A percentile compares a stretch with the other conserved stretches of the same genome.
Evolutionary conservation across 1,140 invertebrate genomes (phyloP).

Genomic region (Pararge aegeria): DNA sequence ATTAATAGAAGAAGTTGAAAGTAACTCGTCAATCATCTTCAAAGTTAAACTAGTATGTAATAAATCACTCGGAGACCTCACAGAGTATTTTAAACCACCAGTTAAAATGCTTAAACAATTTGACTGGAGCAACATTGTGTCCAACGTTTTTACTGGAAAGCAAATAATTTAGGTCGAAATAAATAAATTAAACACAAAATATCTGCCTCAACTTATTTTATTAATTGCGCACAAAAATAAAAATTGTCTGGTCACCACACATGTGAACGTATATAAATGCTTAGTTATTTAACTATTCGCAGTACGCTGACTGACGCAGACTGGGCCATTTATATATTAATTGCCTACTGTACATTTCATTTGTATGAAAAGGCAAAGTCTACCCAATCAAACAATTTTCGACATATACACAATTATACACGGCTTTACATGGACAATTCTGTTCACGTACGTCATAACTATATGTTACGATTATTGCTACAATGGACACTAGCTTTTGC

Average conservation of each 20-base stretch:
- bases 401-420: constrained; percentile 28
- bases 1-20: constrained; percentile 47
- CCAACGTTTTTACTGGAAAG: constrained; percentile 63
- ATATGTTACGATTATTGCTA: constrained; percentile 12
- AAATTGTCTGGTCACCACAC: constrained; percentile 67
- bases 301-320: no score
- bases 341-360: constrained; percentile 14
- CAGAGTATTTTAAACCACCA: constrained; percentile 50
- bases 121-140: constrained; percentile 56
- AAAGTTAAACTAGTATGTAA: constrained; percentile 48
- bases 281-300: constrained; percentile 50
- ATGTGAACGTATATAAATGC: constrained; percentile 67
- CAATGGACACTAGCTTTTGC: constrained; percentile 6
- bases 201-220: constrained; percentile 57
- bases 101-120: constrained; percentile 52
- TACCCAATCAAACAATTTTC: constrained; percentile 48
- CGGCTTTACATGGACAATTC: constrained; percentile 30
- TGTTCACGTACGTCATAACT: constrained; percentile 28
- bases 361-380: constrained; percentile 34
- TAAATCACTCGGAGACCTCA: constrained; percentile 51
- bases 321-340: constrained; percentile 45
- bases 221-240: constrained; percentile 67
- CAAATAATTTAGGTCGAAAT: constrained; percentile 50
- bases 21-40: constrained; percentile 40
- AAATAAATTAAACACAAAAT: constrained; percentile 40